Conservation (phyloP, 2,797 vertebrate genomes). For the Pipistrellus pipistrellus region DNA sequence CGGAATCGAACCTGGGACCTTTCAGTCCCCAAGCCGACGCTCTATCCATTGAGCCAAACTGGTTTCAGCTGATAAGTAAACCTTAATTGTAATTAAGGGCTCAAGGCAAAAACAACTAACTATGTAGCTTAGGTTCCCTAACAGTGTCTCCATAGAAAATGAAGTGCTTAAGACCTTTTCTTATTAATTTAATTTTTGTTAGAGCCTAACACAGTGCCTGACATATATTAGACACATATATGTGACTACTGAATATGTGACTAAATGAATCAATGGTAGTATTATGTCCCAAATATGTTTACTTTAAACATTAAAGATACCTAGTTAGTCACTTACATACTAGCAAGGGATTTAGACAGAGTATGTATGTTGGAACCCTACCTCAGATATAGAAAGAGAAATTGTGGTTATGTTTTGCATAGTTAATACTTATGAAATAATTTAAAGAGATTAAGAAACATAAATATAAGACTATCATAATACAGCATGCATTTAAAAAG, state of each 20-base stretch:
- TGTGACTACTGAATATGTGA: background rate
- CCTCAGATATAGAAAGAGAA: background rate
- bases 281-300: background rate
- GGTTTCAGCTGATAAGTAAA: background rate
- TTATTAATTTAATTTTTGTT: background rate
- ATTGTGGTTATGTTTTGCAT: background rate
- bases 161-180: constrained; percentile 18
- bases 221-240: background rate
- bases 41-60: no score
- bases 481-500: background rate
- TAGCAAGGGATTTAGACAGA: background rate
- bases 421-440: background rate
- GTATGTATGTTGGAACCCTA: background rate
- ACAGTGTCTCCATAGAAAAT: background rate
- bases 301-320: background rate
- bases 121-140: background rate
- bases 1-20: no score
- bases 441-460: background rate
- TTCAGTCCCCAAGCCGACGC: no score
- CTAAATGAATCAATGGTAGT: background rate
- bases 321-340: background rate
- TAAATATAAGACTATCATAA: background rate
- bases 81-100: constrained; percentile 3
- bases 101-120: background rate
- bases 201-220: background rate